Percentiles rank a stretch among this genome's conserved stretches.
Conservation (phyloP, 2,113 vertebrate species). For the Anas platyrhynchos region DNA sequence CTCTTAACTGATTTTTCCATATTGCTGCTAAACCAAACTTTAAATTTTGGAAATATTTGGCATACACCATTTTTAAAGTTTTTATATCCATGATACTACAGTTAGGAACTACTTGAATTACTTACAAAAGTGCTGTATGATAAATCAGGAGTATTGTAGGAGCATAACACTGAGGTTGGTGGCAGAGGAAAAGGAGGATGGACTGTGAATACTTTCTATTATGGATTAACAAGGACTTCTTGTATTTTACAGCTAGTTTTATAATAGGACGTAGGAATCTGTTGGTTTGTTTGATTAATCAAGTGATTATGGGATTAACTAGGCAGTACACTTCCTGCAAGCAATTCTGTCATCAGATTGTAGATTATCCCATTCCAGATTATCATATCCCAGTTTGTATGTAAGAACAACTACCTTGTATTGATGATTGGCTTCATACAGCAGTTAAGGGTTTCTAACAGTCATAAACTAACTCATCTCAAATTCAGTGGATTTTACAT, state of each 20-base stretch:
- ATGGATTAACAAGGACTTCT: background rate
- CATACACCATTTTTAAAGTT: background rate
- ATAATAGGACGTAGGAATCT: background rate
- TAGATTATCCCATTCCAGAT: background rate
- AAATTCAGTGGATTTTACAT: background rate
- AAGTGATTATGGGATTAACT: background rate
- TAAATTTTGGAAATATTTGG: background rate
- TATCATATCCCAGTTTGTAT: background rate
- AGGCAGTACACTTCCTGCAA: background rate
- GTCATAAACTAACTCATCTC: background rate
- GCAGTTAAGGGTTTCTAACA: background rate
- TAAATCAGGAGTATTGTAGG: background rate
- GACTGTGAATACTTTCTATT: background rate
- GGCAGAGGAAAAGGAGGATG: background rate
- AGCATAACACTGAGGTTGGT: background rate
- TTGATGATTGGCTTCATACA: background rate
- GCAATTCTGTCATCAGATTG: background rate
- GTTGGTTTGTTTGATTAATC: background rate
- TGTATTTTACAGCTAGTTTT: background rate
- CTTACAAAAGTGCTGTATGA: background rate
- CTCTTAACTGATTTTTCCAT: background rate
- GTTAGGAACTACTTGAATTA: background rate
- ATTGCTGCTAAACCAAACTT: background rate
- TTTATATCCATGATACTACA: background rate
- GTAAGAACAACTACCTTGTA: background rate